Percentiles rank a stretch among this genome's conserved stretches.
These are phyloP conservation scores for Cheumatopsyche charites DNA, from an alignment of 1,140 invertebrate genomes.

Conservation along the genomic window DNA sequence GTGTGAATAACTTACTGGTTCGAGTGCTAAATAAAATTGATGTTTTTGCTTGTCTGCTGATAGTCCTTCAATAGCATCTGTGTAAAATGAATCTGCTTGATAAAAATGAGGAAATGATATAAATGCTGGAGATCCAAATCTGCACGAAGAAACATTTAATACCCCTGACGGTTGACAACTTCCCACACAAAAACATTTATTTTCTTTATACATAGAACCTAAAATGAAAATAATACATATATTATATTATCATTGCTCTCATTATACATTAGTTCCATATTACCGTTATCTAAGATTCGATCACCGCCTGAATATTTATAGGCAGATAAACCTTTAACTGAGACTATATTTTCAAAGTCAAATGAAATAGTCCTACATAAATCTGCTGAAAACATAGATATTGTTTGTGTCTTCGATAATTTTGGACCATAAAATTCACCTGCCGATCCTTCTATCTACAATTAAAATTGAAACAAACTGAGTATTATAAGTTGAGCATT, in stretches of 20 bases:
- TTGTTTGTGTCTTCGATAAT: constrained; percentile 62
- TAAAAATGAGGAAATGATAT: constrained; percentile 89
- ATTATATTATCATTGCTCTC: constrained; percentile 23
- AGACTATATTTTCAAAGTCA: constrained; percentile 62
- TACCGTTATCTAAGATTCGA: constrained; percentile 68
- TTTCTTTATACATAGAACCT: constrained; percentile 65
- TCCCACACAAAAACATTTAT: constrained; percentile 75
- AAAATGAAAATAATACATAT: constrained; percentile 49
- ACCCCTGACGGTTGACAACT: constrained; percentile 72
- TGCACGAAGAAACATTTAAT: constrained; percentile 73
- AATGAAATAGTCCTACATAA: constrained; percentile 69
- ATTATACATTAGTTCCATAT: constrained; percentile 38
- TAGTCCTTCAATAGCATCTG: constrained; percentile 70
- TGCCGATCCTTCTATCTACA: constrained; percentile 69
- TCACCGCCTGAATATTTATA: constrained; percentile 64
- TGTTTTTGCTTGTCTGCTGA: constrained; percentile 72
- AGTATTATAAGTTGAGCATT: neutral
- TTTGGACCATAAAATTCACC: constrained; percentile 78
- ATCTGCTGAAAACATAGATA: constrained; percentile 71
- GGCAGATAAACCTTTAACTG: constrained; percentile 61
- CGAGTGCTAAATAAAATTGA: constrained; percentile 71
- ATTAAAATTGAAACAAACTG: constrained; percentile 4
- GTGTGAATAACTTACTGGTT: constrained; percentile 67
- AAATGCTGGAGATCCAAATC: constrained; percentile 78
- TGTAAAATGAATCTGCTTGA: constrained; percentile 73